Percentiles rank a stretch among this genome's conserved stretches.
Evolutionary conservation across 2,113 vertebrate species (phyloP).

Genomic region (Hippocampus barbouri): DNA sequence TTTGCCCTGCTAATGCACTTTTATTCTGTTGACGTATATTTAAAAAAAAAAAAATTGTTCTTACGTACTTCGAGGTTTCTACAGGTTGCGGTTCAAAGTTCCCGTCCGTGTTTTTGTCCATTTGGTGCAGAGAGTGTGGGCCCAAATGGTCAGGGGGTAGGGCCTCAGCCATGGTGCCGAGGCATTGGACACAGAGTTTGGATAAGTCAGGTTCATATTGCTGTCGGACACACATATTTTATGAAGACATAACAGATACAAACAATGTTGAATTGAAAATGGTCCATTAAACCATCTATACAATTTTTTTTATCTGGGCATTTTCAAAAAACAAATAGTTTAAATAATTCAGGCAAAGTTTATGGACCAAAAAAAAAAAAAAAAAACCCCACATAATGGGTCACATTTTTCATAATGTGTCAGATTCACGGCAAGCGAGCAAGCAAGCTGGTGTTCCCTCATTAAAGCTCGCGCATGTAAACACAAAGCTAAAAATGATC

Average conservation of each 20-base stretch:
- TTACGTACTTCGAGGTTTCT: constrained; percentile 77
- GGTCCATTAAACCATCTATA: not conserved
- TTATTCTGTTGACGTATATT: not conserved
- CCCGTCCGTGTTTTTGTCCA: constrained; percentile 81
- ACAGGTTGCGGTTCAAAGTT: constrained; percentile 88
- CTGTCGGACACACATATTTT: constrained; percentile 56
- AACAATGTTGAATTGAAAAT: not conserved
- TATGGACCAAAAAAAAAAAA: not conserved
- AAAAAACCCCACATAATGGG: not conserved
- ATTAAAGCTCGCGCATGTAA: not conserved
- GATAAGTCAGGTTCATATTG: constrained; percentile 84
- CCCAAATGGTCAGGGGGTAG: constrained; percentile 90
- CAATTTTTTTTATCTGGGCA: not conserved
- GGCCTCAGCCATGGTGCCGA: constrained; percentile 84
- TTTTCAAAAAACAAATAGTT: not conserved
- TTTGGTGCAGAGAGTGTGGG: constrained; percentile 74
- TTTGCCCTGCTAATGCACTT: not conserved
- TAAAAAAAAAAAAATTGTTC: constrained; percentile 8
- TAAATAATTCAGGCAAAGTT: not conserved
- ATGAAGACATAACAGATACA: not conserved
- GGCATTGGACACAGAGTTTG: constrained; percentile 80
- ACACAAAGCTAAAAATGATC: not conserved
- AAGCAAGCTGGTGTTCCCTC: not conserved
- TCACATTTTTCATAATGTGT: not conserved
- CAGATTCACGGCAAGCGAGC: not conserved